Base-by-base conservation (phyloP, 2,888 invertebrate genomes). In the Oscheius sp. region DNA sequence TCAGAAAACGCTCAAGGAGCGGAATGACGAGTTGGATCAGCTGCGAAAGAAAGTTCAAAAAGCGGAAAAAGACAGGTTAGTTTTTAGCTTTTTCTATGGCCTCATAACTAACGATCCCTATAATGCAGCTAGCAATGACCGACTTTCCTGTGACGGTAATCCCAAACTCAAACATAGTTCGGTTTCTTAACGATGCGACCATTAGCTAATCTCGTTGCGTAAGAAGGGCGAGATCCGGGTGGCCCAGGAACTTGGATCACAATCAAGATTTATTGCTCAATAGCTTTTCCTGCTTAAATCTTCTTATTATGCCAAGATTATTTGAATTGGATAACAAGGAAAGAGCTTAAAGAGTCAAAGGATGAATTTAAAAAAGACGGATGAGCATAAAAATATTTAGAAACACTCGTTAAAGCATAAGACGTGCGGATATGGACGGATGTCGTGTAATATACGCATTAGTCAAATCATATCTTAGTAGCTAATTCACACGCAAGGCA, bases 1-100 rank as follows among this genome's bases (percentile, higher is more conserved):
- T 55, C 73, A 82, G 82, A 80, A 76, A 68, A 74, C 78, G 48
- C 70, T 83, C 48, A 78, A 80, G 65, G 81, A 82, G 29, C 71
- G 76, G 39, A 67, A 76, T 34, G 73, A 75, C 52, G 83, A 84
- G 50, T 71, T 79, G 46, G 79, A 81, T 20, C 61, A 73, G 25
- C 70, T 81, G 15, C 76, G 76, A 58, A 82, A 73, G 68, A 72
- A 74, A 58, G 58, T 66, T 12, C 61, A 74, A 20, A 71, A 71
- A 55, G 64, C 68, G 23, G 79, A 80, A 29, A 71, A 61, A 42
- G 80, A 80, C 57, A 72, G 72, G 80, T 80, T 39, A 46, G 75
- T 68, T 17, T 12, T 66, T 15, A 3, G 17, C 50, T 27, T 52
- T 48, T 34, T 33, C 48, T 48, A 3, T 29, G n/a, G 33, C 15